Percentiles rank a stretch among this genome's conserved stretches.
These are phyloP conservation scores for Eupithecia dodoneata DNA, from an alignment of 2,888 invertebrate genomes.

Conservation along the genomic window DNA sequence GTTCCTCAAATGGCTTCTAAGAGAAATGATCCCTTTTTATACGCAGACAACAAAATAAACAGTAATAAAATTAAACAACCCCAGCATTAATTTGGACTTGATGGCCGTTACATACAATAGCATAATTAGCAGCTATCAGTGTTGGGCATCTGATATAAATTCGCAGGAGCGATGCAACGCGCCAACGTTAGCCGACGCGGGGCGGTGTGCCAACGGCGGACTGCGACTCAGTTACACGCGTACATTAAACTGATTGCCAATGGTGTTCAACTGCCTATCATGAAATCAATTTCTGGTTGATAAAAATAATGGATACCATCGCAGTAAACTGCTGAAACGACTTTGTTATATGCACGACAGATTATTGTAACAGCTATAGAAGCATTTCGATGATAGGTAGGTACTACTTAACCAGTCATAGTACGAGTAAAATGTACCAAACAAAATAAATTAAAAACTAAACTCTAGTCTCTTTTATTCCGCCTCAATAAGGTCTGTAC, in stretches of 20 bases:
- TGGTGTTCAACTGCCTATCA: slow-evolving; percentile 5
- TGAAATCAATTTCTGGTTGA: not conserved
- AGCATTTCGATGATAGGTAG: not conserved
- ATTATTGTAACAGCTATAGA: not conserved
- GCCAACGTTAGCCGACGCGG: slow-evolving; percentile 45
- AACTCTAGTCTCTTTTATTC: not conserved
- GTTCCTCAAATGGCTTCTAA: not conserved
- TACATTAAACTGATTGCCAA: slow-evolving; percentile 19
- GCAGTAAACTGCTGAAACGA: not conserved
- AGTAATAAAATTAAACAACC: not conserved
- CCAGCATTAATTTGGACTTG: slow-evolving; percentile 6
- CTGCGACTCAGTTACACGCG: slow-evolving; percentile 18
- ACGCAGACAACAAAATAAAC: not conserved
- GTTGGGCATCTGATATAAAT: slow-evolving; percentile 57
- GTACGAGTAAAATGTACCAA: not conserved
- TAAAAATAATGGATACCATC: not conserved
- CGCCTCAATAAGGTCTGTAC: not conserved
- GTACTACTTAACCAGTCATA: not conserved
- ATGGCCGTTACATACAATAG: slow-evolving; percentile 46
- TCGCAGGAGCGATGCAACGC: slow-evolving; percentile 50
- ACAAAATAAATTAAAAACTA: not conserved
- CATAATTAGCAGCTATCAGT: slow-evolving; percentile 60
- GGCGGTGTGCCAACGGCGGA: slow-evolving; percentile 47
- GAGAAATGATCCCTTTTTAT: not conserved
- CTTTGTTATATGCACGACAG: not conserved